Base-by-base conservation (phyloP, 2,888 invertebrate species). In the Lobophora halterata region DNA sequence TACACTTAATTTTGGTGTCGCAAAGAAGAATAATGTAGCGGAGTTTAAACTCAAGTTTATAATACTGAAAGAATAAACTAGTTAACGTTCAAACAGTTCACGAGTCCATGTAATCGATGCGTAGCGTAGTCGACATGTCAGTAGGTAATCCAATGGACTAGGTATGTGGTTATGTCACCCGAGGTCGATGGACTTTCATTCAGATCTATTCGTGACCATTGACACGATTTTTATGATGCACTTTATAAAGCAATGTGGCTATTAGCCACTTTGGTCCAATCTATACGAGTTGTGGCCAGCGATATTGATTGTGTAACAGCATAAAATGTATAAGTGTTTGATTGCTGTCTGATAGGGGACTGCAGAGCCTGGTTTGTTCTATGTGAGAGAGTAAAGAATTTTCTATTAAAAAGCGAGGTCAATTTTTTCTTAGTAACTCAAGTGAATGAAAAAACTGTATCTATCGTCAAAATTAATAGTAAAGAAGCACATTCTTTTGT, bases 171-270 rank as follows among this genome's bases (percentile, higher is more conserved):
- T 72, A 74, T 73, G 77, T 73, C 76, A 73, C 61, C 56, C 58
- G 60, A 52, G 75, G 71, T 73, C 69, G 61, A 62, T 46, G 66
- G 49, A 69, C 71, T 68, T 61, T 56, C 66, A 65, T 65, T 67
- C 61, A 64, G 56, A 57, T 52, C 48, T 35, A 39, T 44, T 37
- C 34, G 36, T 54, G 46, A 55, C 53, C 55, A 56, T 58, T 55
- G 58, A 55, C 59, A 55, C 58, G 27, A 10, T 49, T 61, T 57
- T 61, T 58, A 57, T 53, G 53, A 57, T 57, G 61, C 48, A 41
- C 44, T 42, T 49, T 47, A 51, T 42, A 59, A 57, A 57, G 44
- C 49, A 56, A 49, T 44, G 58, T 52, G 56, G 55, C 55, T 46
- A 55, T 62, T 59, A 58, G 66, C 57, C 61, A 65, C 64, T 65